These are phyloP conservation scores for Zaprionus obscuricornis DNA, from an alignment of 2,888 invertebrate genomes.

Conservation along the genomic window DNA sequence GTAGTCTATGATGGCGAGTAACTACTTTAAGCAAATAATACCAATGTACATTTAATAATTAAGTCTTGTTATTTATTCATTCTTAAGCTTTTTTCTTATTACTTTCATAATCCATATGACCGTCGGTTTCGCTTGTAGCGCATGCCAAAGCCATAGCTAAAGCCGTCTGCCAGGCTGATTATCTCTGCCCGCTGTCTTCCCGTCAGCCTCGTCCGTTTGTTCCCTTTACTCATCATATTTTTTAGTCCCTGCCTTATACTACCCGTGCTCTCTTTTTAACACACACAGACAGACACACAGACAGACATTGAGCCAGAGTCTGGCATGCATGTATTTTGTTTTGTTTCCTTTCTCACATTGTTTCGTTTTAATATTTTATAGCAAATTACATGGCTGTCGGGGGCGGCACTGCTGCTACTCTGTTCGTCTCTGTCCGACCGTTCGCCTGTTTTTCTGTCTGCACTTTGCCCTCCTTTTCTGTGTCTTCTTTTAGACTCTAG, in stretches of 20 bases:
- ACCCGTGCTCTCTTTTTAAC: too few species aligned
- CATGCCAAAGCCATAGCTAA: too few species aligned
- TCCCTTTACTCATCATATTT: background rate
- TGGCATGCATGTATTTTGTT: slow-evolving; percentile 45
- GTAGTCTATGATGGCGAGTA: too few species aligned
- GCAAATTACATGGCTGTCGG: slow-evolving; percentile 53
- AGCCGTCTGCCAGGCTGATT: slow-evolving; percentile 61
- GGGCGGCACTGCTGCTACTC: slow-evolving; percentile 16
- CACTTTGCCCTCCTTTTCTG: background rate
- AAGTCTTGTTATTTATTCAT: background rate
- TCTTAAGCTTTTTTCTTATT: background rate
- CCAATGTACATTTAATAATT: background rate
- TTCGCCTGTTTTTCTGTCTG: background rate
- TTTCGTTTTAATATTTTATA: slow-evolving; percentile 72
- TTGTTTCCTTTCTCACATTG: slow-evolving; percentile 70
- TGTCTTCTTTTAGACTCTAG: slow-evolving; percentile 9
- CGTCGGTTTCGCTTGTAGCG: slow-evolving; percentile 40
- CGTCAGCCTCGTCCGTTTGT: slow-evolving; percentile 3
- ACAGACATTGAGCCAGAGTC: too few species aligned
- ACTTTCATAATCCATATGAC: slow-evolving; percentile 5
- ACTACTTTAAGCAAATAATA: too few species aligned
- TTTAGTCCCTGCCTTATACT: background rate
- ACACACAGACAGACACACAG: too few species aligned
- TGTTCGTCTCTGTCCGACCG: slow-evolving; percentile 10
- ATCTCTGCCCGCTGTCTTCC: slow-evolving; percentile 30